phyloP scores from a whole-genome alignment of 2,113 vertebrate genomes.

The Ahaetulla prasina region DNA sequence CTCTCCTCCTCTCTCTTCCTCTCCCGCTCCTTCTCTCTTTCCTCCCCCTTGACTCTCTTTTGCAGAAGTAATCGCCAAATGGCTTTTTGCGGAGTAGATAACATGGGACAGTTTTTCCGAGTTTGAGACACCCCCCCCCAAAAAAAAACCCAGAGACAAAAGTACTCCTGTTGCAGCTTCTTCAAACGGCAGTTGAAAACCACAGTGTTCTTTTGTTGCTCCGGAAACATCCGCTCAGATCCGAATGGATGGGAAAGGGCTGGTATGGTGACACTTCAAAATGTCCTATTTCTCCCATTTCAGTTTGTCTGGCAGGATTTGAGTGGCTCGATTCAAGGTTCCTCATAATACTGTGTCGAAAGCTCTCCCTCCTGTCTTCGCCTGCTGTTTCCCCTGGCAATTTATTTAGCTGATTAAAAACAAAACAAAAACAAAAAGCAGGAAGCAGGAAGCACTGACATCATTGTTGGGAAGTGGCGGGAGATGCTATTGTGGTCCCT shows the following conservation, averaged over 20 bases:
- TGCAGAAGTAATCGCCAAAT: constrained; percentile 35
- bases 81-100: background rate
- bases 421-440: background rate
- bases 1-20: no score
- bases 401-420: background rate
- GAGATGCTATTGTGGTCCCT: background rate
- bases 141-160: background rate
- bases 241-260: background rate
- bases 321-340: background rate
- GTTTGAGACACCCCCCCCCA: constrained; percentile 2
- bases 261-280: background rate
- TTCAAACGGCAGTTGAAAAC: background rate
- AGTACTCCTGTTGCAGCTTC: background rate
- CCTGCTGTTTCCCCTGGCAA: background rate
- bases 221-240: background rate
- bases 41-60: constrained; percentile 42
- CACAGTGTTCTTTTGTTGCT: background rate
- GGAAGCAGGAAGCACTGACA: background rate
- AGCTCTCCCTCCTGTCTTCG: background rate
- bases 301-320: background rate
- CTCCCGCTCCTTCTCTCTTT: no score
- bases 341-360: background rate
- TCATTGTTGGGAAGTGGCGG: background rate
- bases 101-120: constrained; percentile 46
- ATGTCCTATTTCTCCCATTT: background rate